phyloP scores from a whole-genome alignment of 2,113 vertebrate genomes.

The Apaloderma vittatum region DNA sequence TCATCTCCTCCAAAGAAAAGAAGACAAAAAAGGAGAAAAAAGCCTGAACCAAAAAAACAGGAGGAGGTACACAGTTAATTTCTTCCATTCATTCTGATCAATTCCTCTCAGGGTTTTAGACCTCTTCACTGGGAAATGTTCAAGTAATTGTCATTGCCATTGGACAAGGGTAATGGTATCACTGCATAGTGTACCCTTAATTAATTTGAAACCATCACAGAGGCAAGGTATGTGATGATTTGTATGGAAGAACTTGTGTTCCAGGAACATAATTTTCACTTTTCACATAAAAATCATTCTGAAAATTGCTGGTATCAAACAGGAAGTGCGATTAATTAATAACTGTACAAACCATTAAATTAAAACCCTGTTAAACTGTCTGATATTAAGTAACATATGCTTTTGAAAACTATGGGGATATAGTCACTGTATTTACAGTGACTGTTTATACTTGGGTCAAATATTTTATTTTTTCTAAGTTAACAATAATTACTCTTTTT shows the following conservation, averaged over 20 bases:
- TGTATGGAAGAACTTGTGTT: neutral
- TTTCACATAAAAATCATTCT: neutral
- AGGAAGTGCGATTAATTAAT: neutral
- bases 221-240: neutral
- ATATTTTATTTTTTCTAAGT: neutral
- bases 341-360: neutral
- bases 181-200: neutral
- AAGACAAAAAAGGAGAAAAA: slow-evolving; percentile 76
- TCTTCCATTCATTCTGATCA: neutral
- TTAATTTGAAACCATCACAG: neutral
- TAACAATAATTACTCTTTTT: neutral
- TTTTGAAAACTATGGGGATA: neutral
- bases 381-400: neutral
- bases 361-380: neutral
- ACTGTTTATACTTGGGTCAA: neutral
- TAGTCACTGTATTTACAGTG: neutral
- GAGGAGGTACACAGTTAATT: slow-evolving; percentile 31
- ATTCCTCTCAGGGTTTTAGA: neutral
- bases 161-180: neutral
- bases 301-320: neutral
- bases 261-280: neutral
- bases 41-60: slow-evolving; percentile 73
- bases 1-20: slow-evolving; percentile 79
- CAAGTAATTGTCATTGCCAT: neutral
- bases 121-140: accelerated